phyloP scores from a whole-genome alignment of 92 coral and sea anemone genomes.

The Paragorgia papillata region DNA sequence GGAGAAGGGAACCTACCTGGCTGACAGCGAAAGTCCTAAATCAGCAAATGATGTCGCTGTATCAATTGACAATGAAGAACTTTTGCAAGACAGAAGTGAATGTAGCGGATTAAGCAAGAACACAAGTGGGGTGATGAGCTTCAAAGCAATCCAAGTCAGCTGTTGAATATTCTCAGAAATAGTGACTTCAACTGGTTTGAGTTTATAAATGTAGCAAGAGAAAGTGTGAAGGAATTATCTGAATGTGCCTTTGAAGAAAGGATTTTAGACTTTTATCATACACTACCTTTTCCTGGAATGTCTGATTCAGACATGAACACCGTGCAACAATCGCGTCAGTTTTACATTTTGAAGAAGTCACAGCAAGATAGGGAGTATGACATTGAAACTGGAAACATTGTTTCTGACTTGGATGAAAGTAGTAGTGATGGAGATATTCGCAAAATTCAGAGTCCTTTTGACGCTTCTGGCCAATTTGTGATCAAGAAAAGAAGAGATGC shows the following conservation, averaged over 20 bases:
- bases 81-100: constrained; percentile 1
- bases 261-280: constrained; percentile 30
- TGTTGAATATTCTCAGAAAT: constrained; percentile 43
- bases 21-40: constrained; percentile 21
- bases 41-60: not conserved
- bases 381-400: constrained; percentile 6
- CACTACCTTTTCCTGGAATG: constrained; percentile 20
- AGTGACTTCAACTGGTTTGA: constrained; percentile 50
- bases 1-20: not conserved
- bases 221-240: not conserved
- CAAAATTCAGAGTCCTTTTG: constrained; percentile 40
- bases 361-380: constrained; percentile 22
- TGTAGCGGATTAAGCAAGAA: not conserved
- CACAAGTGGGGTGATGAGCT: not conserved
- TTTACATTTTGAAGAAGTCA: not conserved
- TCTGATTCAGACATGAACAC: not conserved
- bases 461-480: constrained; percentile 46
- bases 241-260: not conserved
- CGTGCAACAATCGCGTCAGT: constrained; percentile 30
- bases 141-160: constrained; percentile 17
- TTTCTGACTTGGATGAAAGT: constrained; percentile 26
- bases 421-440: not conserved
- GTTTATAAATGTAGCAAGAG: constrained; percentile 35
- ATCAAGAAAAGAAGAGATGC: constrained; percentile 58
- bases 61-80: constrained; percentile 2